Conservation (phyloP, 2,797 vertebrate species). For the Karalla daura region DNA sequence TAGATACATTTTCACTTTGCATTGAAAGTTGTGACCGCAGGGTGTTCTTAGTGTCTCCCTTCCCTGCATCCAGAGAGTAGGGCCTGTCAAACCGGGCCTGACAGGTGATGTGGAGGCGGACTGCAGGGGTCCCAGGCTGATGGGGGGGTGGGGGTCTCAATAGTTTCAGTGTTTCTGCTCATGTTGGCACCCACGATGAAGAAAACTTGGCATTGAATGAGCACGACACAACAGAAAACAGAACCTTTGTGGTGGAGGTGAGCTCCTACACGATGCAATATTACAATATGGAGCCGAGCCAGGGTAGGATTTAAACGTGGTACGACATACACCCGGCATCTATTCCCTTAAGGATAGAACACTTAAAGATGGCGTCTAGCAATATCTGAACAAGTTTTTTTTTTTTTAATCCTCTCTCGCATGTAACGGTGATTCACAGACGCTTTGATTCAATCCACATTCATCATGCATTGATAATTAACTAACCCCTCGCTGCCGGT, state of each 20-base stretch:
- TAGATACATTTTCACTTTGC: conserved; percentile 24
- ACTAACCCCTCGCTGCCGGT: conserved; percentile 13
- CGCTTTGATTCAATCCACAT: conserved; percentile 11
- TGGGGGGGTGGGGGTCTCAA: too few species aligned
- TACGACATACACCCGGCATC: background rate
- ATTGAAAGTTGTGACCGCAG: conserved; percentile 9
- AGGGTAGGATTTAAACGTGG: background rate
- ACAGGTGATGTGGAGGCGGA: background rate
- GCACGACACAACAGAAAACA: background rate
- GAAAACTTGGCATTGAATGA: background rate
- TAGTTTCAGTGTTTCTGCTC: too few species aligned
- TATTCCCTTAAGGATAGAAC: conserved; percentile 17
- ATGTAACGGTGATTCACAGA: conserved; percentile 6
- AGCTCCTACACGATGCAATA: background rate
- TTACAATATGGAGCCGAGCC: background rate
- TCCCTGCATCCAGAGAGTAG: too few species aligned
- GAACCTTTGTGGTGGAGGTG: background rate
- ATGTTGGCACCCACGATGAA: conserved; percentile 10
- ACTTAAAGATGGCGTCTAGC: conserved; percentile 9
- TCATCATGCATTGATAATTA: conserved; percentile 39
- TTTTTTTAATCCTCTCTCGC: too few species aligned
- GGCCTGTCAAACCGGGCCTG: too few species aligned
- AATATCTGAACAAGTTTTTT: background rate
- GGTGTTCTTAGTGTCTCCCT: too few species aligned
- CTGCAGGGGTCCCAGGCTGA: background rate